Evolutionary conservation across 2,888 invertebrate species (phyloP).

Genomic region (Netelia inedita): DNA sequence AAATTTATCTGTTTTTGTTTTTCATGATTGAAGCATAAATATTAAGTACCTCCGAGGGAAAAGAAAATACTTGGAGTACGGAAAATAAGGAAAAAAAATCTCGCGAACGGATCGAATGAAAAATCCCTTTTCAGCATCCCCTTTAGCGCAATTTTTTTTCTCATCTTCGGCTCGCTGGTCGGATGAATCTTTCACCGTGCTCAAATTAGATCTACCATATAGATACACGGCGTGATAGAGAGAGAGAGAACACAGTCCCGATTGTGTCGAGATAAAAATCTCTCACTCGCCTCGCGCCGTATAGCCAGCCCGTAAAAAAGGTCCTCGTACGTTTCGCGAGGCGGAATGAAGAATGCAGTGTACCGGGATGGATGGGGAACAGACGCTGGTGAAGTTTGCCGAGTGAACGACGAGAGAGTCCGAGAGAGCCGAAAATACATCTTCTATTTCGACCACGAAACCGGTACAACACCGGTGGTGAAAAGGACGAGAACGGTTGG

Average conservation of each 20-base stretch:
- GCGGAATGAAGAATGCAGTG: constrained; percentile 55
- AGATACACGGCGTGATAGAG: neutral
- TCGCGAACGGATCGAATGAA: neutral
- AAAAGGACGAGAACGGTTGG: neutral
- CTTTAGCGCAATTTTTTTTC: neutral
- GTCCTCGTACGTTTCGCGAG: constrained; percentile 48
- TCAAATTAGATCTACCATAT: constrained; percentile 63
- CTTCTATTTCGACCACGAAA: constrained; percentile 6
- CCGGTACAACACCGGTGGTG: neutral
- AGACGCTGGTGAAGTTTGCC: constrained; percentile 17
- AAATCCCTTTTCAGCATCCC: neutral
- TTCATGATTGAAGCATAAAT: neutral
- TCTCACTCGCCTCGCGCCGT: constrained; percentile 14
- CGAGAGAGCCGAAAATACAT: neutral
- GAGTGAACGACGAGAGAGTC: neutral
- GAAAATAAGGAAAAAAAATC: neutral
- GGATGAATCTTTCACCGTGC: constrained; percentile 46
- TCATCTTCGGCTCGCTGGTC: neutral
- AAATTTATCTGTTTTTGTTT: neutral
- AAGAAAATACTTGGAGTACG: neutral
- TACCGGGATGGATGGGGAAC: constrained; percentile 9
- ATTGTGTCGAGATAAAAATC: constrained; percentile 64
- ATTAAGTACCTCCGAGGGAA: neutral
- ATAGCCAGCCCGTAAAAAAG: constrained; percentile 55
- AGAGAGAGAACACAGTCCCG: neutral